A percentile compares a stretch with the other conserved stretches of the same genome.
These are phyloP conservation scores for Scaeva pyrastri DNA, from an alignment of 2,888 invertebrate genomes.

Conservation along the genomic window DNA sequence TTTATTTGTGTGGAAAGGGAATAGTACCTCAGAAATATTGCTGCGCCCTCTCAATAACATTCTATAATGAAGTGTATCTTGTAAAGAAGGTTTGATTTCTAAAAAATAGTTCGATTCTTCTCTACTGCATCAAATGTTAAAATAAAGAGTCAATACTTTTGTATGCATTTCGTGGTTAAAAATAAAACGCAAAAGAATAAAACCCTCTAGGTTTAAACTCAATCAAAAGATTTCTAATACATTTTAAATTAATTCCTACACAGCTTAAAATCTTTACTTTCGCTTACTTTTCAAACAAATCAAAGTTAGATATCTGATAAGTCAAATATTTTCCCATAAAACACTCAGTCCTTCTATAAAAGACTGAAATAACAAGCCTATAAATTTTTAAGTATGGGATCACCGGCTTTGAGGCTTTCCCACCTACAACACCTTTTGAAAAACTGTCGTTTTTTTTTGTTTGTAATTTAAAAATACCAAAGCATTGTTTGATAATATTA, in stretches of 20 bases:
- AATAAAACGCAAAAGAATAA: background rate
- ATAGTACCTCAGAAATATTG: too few species aligned
- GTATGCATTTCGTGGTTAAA: background rate
- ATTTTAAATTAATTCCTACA: background rate
- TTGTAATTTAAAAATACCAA: conserved; percentile 13
- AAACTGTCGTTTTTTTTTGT: background rate
- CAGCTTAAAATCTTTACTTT: background rate
- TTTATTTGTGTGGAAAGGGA: too few species aligned
- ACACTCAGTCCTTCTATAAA: too few species aligned
- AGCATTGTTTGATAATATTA: conserved; percentile 4
- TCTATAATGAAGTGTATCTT: too few species aligned
- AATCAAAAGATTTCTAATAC: background rate
- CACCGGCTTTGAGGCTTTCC: background rate
- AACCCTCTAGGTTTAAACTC: background rate
- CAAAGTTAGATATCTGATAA: background rate
- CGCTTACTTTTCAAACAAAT: background rate
- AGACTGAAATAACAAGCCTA: background rate
- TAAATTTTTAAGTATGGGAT: background rate
- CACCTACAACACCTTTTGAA: conserved; percentile 3
- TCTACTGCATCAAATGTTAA: too few species aligned
- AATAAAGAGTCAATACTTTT: too few species aligned
- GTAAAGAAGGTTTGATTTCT: too few species aligned
- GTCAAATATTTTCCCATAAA: background rate
- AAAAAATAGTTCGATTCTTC: too few species aligned
- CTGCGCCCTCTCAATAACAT: too few species aligned